A percentile compares a stretch with the other conserved stretches of the same genome.
These are phyloP conservation scores for Colius striatus DNA, from an alignment of 2,113 vertebrate genomes.

Conservation along the genomic window DNA sequence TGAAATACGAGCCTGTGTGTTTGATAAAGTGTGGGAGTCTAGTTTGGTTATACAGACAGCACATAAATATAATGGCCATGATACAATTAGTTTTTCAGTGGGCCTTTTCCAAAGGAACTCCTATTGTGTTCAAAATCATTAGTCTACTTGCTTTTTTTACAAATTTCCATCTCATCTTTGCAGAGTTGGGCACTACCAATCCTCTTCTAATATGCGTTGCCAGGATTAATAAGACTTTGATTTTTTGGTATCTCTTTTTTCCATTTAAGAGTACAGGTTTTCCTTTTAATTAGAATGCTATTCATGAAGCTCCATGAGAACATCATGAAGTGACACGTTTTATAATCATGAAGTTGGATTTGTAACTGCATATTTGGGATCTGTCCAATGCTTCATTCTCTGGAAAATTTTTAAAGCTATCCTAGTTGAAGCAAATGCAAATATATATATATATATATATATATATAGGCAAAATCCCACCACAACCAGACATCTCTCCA, in stretches of 20 bases:
- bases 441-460: not conserved
- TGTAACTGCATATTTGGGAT: not conserved
- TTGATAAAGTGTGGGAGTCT: not conserved
- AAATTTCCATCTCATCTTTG: not conserved
- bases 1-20: not conserved
- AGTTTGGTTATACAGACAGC: not conserved
- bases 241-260: not conserved
- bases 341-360: not conserved
- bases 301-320: not conserved
- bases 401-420: not conserved
- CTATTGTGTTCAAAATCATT: not conserved
- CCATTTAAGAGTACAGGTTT: not conserved
- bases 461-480: not conserved
- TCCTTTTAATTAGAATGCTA: not conserved
- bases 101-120: not conserved
- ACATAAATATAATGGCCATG: not conserved
- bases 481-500: not conserved
- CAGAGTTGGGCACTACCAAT: not conserved
- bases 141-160: not conserved
- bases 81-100: not conserved
- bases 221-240: not conserved
- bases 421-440: not conserved
- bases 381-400: not conserved
- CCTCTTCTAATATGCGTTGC: not conserved
- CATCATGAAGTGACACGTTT: not conserved